phyloP scores from a whole-genome alignment of 2,888 invertebrate species.

The Trachelus troglodyta region DNA sequence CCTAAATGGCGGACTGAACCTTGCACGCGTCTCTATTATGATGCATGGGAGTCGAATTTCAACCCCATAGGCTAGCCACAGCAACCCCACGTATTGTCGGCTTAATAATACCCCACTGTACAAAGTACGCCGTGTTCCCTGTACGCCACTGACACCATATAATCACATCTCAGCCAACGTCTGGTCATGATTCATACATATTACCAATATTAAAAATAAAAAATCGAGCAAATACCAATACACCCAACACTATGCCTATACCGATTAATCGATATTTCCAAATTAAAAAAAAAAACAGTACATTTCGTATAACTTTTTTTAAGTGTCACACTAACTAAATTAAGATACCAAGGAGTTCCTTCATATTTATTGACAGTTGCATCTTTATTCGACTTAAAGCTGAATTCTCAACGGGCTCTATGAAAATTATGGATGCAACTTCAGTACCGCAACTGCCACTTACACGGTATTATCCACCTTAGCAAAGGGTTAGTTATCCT shows the following conservation, averaged over 20 bases:
- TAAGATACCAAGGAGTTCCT: not conserved
- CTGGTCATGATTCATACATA: slow-evolving; percentile 51
- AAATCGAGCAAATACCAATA: slow-evolving; percentile 33
- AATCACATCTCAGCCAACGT: slow-evolving; percentile 54
- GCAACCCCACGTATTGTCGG: slow-evolving; percentile 55
- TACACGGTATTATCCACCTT: slow-evolving; percentile 27
- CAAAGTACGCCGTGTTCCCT: slow-evolving; percentile 53
- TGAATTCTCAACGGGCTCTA: slow-evolving; percentile 33
- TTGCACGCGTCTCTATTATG: slow-evolving; percentile 60
- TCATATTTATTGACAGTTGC: not conserved
- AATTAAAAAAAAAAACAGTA: not conserved
- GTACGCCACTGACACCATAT: slow-evolving; percentile 58
- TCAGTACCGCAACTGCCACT: slow-evolving; percentile 17
- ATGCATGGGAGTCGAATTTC: slow-evolving; percentile 64
- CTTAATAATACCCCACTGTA: slow-evolving; percentile 60
- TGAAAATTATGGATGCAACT: slow-evolving; percentile 34
- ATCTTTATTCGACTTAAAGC: slow-evolving; percentile 36
- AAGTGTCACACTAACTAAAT: not conserved
- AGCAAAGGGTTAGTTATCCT: slow-evolving; percentile 16
- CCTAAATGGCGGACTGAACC: slow-evolving; percentile 54
- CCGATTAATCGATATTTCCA: not conserved
- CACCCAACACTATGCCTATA: not conserved
- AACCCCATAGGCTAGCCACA: slow-evolving; percentile 60
- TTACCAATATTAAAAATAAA: slow-evolving; percentile 44
- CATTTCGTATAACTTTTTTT: not conserved